These are phyloP conservation scores for Tetragonisca angustula DNA, from an alignment of 2,888 invertebrate genomes.

Conservation along the genomic window DNA sequence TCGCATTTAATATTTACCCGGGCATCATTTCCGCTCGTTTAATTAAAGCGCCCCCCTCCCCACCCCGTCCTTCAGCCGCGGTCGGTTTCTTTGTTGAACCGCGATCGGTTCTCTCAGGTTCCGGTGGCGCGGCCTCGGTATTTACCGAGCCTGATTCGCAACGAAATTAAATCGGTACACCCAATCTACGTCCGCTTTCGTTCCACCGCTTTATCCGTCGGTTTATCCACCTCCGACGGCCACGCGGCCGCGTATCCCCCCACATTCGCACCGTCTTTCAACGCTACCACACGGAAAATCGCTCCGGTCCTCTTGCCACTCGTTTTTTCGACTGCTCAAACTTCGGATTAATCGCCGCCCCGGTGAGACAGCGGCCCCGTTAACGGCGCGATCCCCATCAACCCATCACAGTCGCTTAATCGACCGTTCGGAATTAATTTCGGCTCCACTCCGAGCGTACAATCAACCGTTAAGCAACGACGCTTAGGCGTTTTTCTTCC, in stretches of 20 bases:
- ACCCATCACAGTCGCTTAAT: background rate
- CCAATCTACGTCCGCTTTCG: constrained; percentile 69
- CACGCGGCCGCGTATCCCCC: background rate
- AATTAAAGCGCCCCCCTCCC: constrained; percentile 62
- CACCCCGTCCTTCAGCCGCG: background rate
- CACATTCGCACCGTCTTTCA: constrained; percentile 17
- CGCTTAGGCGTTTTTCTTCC: background rate
- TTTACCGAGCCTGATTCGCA: constrained; percentile 73
- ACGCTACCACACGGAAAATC: constrained; percentile 25
- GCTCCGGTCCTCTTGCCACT: constrained; percentile 10
- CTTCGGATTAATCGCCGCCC: constrained; percentile 23
- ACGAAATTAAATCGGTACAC: constrained; percentile 74
- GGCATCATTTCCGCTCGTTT: constrained; percentile 73
- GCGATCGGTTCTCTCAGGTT: constrained; percentile 65
- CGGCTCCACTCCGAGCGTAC: background rate
- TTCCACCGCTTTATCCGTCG: constrained; percentile 49
- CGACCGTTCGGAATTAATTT: constrained; percentile 12
- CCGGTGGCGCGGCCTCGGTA: constrained; percentile 48
- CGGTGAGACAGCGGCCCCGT: constrained; percentile 9
- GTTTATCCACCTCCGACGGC: constrained; percentile 28
- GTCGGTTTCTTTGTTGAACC: constrained; percentile 62
- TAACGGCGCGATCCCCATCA: constrained; percentile 21
- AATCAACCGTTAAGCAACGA: background rate
- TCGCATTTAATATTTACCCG: constrained; percentile 72
- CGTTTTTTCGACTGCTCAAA: background rate